Evolutionary conservation across 2,888 invertebrate species (phyloP).

Genomic region (Orchesellides sinensis): DNA sequence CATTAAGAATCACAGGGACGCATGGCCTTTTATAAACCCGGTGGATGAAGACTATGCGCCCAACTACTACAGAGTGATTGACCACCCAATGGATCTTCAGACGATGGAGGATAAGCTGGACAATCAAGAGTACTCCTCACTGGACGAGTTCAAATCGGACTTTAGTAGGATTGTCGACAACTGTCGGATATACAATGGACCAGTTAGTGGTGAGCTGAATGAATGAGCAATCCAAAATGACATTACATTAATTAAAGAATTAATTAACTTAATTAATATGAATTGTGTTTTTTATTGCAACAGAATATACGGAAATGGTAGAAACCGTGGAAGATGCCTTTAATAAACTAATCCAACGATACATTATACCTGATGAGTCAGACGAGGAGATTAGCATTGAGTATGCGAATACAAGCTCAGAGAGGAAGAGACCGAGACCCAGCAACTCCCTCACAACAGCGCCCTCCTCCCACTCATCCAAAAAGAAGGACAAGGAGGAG

Average conservation of each 20-base stretch:
- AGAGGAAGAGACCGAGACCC: conserved; percentile 57
- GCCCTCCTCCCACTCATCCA: conserved; percentile 70
- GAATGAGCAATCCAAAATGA: neutral
- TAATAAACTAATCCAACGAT: conserved; percentile 88
- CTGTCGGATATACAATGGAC: conserved; percentile 94
- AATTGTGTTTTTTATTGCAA: conserved; percentile 41
- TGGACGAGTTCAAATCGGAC: conserved; percentile 90
- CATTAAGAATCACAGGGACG: conserved; percentile 91
- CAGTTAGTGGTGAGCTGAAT: conserved; percentile 87
- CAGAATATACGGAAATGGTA: conserved; percentile 93
- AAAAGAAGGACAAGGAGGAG: conserved; percentile 78
- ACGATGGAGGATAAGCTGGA: conserved; percentile 93
- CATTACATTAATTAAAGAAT: neutral
- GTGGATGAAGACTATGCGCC: conserved; percentile 96
- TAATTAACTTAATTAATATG: neutral
- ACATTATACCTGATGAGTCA: conserved; percentile 84
- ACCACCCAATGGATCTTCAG: conserved; percentile 90
- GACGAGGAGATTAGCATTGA: conserved; percentile 80
- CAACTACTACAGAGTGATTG: conserved; percentile 83
- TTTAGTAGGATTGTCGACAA: conserved; percentile 95
- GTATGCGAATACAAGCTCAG: conserved; percentile 68
- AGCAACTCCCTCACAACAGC: neutral
- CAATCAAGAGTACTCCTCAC: conserved; percentile 86
- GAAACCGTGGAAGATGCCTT: conserved; percentile 89
- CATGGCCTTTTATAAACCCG: conserved; percentile 96